Conservation (phyloP, 2,113 vertebrate genomes). For the Antechinus flavipes region DNA sequence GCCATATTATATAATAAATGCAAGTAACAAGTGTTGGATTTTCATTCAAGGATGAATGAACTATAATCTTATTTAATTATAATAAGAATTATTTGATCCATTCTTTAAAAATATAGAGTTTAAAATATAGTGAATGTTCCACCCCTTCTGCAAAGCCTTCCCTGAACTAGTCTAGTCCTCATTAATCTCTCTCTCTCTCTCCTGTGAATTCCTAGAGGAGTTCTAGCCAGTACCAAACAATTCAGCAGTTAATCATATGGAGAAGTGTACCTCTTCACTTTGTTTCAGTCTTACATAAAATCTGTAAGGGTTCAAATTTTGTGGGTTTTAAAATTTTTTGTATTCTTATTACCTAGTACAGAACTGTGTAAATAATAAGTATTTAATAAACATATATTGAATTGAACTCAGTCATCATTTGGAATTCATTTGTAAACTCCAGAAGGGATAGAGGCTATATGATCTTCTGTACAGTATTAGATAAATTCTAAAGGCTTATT, state of each 20-base stretch:
- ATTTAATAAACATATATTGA: background rate
- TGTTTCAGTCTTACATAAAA: background rate
- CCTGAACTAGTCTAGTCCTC: background rate
- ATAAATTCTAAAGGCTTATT: background rate
- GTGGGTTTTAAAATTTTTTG: background rate
- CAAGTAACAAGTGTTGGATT: background rate
- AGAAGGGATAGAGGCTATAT: background rate
- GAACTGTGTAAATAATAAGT: background rate
- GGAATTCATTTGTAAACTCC: background rate
- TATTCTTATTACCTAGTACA: background rate
- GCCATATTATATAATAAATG: slow-evolving; percentile 18
- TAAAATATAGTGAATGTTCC: background rate
- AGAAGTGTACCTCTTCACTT: background rate
- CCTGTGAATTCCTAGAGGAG: background rate
- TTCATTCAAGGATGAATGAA: slow-evolving; percentile 19
- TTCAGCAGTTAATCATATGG: background rate
- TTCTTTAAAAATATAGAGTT: background rate
- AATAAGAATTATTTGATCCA: slow-evolving; percentile 20
- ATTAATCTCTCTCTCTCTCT: background rate
- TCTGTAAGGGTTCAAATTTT: background rate
- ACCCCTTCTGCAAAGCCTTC: slow-evolving; percentile 16
- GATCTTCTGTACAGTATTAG: background rate
- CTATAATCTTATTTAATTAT: background rate
- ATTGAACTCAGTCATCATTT: background rate
- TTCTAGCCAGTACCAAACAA: background rate